phyloP scores from a whole-genome alignment of 2,888 invertebrate species.

The Pandemis corylana region DNA sequence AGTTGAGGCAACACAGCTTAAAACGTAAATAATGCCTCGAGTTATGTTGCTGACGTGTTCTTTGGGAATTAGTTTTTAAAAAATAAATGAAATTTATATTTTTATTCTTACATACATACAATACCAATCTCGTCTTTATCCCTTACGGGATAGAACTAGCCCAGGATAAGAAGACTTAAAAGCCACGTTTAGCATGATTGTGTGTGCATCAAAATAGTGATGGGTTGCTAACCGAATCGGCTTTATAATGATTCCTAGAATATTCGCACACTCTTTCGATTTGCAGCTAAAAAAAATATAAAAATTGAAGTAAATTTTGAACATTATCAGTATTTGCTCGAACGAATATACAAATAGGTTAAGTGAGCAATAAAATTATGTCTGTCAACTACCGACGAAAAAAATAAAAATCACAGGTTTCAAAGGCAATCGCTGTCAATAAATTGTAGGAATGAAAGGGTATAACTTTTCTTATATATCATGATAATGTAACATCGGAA shows the following conservation, averaged over 20 bases:
- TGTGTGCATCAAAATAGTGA: no score
- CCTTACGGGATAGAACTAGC: no score
- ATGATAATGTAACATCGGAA: conserved; percentile 64
- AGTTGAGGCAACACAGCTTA: conserved; percentile 56
- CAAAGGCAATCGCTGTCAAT: conserved; percentile 59
- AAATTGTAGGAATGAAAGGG: conserved; percentile 65
- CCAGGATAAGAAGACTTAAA: no score
- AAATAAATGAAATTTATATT: conserved; percentile 2
- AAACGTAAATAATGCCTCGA: conserved; percentile 53
- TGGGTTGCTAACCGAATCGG: no score
- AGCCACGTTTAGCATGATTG: no score
- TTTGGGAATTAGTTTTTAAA: neutral
- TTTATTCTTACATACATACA: neutral
- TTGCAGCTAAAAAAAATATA: neutral
- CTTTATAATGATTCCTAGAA: no score
- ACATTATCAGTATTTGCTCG: neutral
- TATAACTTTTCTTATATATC: conserved; percentile 68
- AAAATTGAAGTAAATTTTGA: neutral
- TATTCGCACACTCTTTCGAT: no score
- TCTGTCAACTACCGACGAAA: neutral
- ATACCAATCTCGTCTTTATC: no score
- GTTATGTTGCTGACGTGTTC: conserved; percentile 23
- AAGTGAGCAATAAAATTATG: neutral
- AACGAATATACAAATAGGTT: neutral
- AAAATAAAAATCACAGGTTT: conserved; percentile 55